Evolutionary conservation across 2,113 vertebrate species (phyloP), one percentile per base, ranked within the genome.

Genomic region (Syngnathus scovelli): DNA sequence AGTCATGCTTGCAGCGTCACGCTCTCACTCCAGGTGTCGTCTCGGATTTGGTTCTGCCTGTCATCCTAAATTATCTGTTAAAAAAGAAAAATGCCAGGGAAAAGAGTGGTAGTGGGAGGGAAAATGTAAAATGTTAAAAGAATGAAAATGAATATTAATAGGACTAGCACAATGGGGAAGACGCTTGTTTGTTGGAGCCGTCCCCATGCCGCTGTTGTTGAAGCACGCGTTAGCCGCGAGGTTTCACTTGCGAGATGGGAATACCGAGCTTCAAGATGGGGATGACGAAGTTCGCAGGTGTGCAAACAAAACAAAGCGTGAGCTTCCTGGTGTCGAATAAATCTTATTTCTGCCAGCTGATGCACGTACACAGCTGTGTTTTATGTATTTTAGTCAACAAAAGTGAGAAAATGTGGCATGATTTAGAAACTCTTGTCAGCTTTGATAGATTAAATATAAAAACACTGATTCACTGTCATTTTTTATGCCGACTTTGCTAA

Each of bases 1-100:
- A 82, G 70, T 79, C 78, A 80, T 85, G 74, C 66, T 77, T 70
- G 77, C 82, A 72, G 71, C n/a, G 43, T 63, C 54, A 61, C 55
- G 62, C 48, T 65, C 60, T 72, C 66, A 72, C 73, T 41, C 66
- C 72, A 70, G 64, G 23, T 75, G 61, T 9, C 18, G 66, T 55
- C 56, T 71, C 54, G 52, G 13, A 13, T 56, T 77, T 64, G 61
- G 61, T 67, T 64, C 63, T 69, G 64, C 52, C 18, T 64, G 72
- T 77, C 72, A 69, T 36, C 23, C 67, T 27, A 61, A 44, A 52
- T 71, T 67, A 70, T 51, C 67, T 61, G 48, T 66, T 52, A 41
- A 69, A 66, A 43, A 65, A 4, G 33, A 41, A 69, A 66, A 43
- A 65, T 4, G 44, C 5, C 9, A 38, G 11, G 63, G 11, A 19